phyloP scores from a whole-genome alignment of 2,888 invertebrate species.

The Lobophora halterata region DNA sequence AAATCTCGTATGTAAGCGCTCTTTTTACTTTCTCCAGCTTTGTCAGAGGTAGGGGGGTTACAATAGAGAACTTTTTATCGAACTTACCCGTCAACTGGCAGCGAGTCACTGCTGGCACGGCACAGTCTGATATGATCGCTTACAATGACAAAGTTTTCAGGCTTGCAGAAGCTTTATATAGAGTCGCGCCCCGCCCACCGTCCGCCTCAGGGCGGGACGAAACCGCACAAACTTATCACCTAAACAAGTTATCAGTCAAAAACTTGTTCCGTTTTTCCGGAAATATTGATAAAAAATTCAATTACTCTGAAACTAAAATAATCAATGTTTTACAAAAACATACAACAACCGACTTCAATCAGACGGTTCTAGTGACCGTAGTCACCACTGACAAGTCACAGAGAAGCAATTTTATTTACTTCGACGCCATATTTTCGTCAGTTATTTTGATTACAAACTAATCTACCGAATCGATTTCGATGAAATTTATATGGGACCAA shows the following conservation, averaged over 20 bases:
- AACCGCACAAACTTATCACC: slow-evolving; percentile 39
- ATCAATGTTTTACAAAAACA: too few relatives aligned
- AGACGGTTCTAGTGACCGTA: too few relatives aligned
- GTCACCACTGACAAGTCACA: too few relatives aligned
- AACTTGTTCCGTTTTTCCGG: slow-evolving; percentile 40
- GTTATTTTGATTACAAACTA: too few relatives aligned
- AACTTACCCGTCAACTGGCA: slow-evolving; percentile 47
- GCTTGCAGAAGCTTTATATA: slow-evolving; percentile 68
- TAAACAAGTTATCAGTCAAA: slow-evolving; percentile 39
- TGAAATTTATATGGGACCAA: too few relatives aligned
- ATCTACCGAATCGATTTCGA: too few relatives aligned
- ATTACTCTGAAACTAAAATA: too few relatives aligned
- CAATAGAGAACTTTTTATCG: slow-evolving; percentile 31
- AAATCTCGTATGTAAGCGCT: too few relatives aligned
- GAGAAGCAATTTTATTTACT: too few relatives aligned
- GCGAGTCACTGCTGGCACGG: slow-evolving; percentile 40
- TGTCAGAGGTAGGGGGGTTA: slow-evolving; percentile 6
- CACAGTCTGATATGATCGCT: slow-evolving; percentile 62
- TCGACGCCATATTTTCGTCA: too few relatives aligned
- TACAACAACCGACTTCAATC: too few relatives aligned
- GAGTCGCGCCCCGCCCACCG: slow-evolving; percentile 72
- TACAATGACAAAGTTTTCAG: slow-evolving; percentile 70
- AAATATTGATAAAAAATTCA: too few relatives aligned
- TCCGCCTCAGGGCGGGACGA: slow-evolving; percentile 62
- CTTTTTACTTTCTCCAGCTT: slow-evolving; percentile 8